Evolutionary conservation across 2,888 invertebrate species (phyloP), one percentile per base, ranked within the genome.

Genomic region (Mimachlamys varia): DNA sequence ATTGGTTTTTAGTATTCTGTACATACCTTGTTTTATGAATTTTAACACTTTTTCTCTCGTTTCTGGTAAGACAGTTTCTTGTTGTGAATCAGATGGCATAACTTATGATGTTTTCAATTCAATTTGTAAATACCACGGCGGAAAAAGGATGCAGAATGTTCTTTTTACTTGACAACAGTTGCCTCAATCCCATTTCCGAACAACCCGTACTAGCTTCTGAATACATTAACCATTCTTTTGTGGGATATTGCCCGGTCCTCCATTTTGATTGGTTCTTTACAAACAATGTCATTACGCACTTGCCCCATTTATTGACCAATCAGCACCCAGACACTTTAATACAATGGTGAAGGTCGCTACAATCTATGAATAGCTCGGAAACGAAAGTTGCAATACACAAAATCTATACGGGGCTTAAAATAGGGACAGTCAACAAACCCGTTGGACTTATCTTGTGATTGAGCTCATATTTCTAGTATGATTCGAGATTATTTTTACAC

Each of bases 211-310:
- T 58, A 44, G 49, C 87, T 90, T 87, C 87, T 90, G 90, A 90
- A 90, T 90, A 90, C 88, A 90, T 90, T 90, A 90, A 90, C 90
- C 90, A 53, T 87, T 37, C 33, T 87, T 44, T 50, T 53, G 55
- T 49, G 55, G 76, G 76, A 76, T 76, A 76, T 27, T 27, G 76
- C 76, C 76, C 76, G 0, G n/a, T 76, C 76, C 76, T 76, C 76
- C 76, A 76, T 76, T 76, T 76, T 76, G 76, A 76, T 76, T 76
- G 76, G 76, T 76, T 27, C 33, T 27, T 76, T 76, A 33, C 33
- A 27, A 33, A 33, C 76, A 76, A 58, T 76, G 76, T 76, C 76
- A 76, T 76, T 76, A 76, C 76, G 76, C 76, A 76, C 76, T 76
- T 76, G 76, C 13, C 76, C 76, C 76, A 76, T 27, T 33, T 76